These are phyloP conservation scores for Drosophila burlai DNA, from an alignment of 1,140 invertebrate species.

Conservation along the genomic window DNA sequence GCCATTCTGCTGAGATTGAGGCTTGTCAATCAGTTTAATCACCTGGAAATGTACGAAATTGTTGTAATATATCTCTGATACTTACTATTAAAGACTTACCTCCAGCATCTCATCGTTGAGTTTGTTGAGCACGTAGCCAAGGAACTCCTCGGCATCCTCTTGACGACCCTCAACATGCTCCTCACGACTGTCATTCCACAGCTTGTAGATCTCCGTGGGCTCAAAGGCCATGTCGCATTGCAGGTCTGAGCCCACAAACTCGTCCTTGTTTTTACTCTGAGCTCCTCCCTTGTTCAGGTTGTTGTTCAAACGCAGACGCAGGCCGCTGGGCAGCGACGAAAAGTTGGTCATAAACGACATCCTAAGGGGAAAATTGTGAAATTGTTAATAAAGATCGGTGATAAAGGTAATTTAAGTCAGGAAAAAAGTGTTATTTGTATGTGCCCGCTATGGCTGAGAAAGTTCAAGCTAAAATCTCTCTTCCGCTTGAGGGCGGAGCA, in stretches of 20 bases:
- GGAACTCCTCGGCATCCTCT: conserved; percentile 98
- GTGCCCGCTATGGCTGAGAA: conserved; percentile 33
- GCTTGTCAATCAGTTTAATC: conserved; percentile 84
- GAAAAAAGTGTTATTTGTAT: neutral
- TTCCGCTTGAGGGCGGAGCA: conserved; percentile 28
- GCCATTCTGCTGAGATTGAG: conserved; percentile 85
- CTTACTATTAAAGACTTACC: conserved; percentile 83
- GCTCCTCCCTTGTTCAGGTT: conserved; percentile 69
- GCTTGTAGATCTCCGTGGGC: conserved; percentile 92
- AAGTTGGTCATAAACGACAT: conserved; percentile 90
- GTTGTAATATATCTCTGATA: neutral
- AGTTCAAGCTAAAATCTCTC: conserved; percentile 2
- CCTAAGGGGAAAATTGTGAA: conserved; percentile 45
- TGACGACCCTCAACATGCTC: conserved; percentile 92
- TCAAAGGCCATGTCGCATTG: conserved; percentile 89
- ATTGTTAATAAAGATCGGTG: neutral
- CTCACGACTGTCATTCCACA: conserved; percentile 91
- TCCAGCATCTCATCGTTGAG: conserved; percentile 98
- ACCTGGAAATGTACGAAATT: conserved; percentile 45
- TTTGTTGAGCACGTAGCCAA: conserved; percentile 95
- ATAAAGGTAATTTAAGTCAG: neutral
- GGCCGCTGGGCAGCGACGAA: conserved; percentile 87
- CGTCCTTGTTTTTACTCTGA: conserved; percentile 80
- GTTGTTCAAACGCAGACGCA: conserved; percentile 84
- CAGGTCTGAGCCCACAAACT: conserved; percentile 81